Base-by-base conservation (phyloP, 1,140 invertebrate genomes). In the Mycetomoellerius zeteki region DNA sequence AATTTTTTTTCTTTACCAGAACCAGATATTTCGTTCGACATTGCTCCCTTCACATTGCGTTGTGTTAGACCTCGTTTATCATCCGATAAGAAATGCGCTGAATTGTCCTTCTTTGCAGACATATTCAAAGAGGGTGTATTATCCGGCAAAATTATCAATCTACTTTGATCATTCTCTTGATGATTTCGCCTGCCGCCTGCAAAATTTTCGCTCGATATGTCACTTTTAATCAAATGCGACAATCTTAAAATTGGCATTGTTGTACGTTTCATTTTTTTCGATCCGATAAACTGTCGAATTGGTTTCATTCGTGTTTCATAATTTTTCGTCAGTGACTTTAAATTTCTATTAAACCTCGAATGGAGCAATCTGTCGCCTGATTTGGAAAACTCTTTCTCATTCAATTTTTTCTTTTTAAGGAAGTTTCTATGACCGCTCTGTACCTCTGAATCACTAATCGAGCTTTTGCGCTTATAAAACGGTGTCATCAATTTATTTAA, bases 311-410 rank as follows among this genome's bases (percentile, higher is more conserved):
- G 50, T 10, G 12, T 5, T 33, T 24, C 14, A 14, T 69, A 69
- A 56, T n/a, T 82, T 60, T 47, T 73, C n/a, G 37, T 24, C 14
- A 73, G n/a, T 3, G 69, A 82, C 24, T 82, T 82, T 14, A 82
- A 14, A 27, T 82, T 82, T 21, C 80, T 73, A 21, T 82, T 82
- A 27, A 82, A 73, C n/a, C 54, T 73, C 12, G 37, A 82, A 47
- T 30, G 52, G 33, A 19, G 4, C 54, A 54, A 47, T 73, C 2
- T 69, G 14, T 71, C 16, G 10, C 19, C 4, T 2, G 16, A 73
- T 58, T 82, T 60, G 12, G 1, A 2, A 47, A 30, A 73, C 52
- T 33, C 16, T 30, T 3, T 58, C 3, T 47, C 24, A 16, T 8
- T 60, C 5, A 73, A 47, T 52, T 50, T 60, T 47, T 3, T 72